Evolutionary conservation across 2,113 vertebrate species (phyloP).

Genomic region (Eptatretus burgeri): DNA sequence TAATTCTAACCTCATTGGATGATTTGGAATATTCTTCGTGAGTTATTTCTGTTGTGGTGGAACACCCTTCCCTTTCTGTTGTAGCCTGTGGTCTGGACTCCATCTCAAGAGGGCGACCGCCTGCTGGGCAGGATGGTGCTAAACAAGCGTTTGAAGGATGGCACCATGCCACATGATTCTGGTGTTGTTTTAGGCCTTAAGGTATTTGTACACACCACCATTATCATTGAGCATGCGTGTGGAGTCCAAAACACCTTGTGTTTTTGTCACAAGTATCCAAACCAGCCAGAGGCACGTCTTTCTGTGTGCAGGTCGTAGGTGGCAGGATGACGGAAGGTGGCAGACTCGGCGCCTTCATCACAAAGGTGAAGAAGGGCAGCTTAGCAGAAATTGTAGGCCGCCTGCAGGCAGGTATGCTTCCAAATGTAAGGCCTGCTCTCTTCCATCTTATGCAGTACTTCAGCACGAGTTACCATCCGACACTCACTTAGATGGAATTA

Average conservation of each 20-base stretch:
- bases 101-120: constrained; percentile 90
- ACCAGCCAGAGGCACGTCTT: neutral
- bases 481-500: too few relatives aligned
- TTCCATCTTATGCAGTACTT: too few relatives aligned
- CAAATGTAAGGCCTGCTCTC: too few relatives aligned
- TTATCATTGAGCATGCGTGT: neutral
- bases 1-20: too few relatives aligned
- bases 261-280: neutral
- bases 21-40: too few relatives aligned
- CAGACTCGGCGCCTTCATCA: constrained; percentile 89
- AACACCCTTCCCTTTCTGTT: too few relatives aligned
- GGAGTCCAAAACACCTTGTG: neutral
- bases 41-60: too few relatives aligned
- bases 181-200: constrained; percentile 91
- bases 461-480: too few relatives aligned
- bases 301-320: constrained; percentile 51
- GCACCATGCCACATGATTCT: constrained; percentile 83
- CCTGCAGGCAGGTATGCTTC: constrained; percentile 49
- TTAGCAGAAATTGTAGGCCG: constrained; percentile 91
- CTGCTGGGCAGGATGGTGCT: constrained; percentile 87
- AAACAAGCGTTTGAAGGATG: constrained; percentile 91
- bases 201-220: constrained; percentile 19
- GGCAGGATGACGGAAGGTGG: constrained; percentile 98
- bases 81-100: constrained; percentile 96
- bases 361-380: constrained; percentile 98